These are phyloP conservation scores for Actias luna DNA, from an alignment of 2,888 invertebrate species.

Conservation along the genomic window DNA sequence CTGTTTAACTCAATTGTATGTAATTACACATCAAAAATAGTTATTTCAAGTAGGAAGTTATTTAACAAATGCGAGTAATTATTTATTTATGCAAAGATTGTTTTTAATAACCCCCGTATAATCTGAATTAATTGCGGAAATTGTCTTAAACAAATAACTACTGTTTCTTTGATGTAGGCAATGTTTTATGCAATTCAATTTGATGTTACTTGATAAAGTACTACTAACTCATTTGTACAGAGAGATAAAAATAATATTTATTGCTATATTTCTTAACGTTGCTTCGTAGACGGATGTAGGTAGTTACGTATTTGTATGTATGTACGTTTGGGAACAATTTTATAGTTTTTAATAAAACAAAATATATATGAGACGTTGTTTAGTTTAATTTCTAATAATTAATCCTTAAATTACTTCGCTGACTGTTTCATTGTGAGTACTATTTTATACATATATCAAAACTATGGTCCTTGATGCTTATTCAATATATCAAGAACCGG, in stretches of 20 bases:
- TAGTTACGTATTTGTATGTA: conserved; percentile 14
- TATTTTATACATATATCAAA: too few species aligned
- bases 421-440: too few species aligned
- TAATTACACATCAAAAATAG: conserved; percentile 17
- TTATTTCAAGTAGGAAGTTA: conserved; percentile 19
- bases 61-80: conserved; percentile 17
- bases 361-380: not conserved
- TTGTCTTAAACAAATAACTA: conserved; percentile 23
- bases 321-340: conserved; percentile 1
- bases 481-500: too few species aligned
- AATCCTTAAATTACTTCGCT: too few species aligned
- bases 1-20: conserved; percentile 19
- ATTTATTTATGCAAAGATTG: conserved; percentile 19
- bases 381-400: too few species aligned
- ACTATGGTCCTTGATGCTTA: too few species aligned
- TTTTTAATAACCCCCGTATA: conserved; percentile 17
- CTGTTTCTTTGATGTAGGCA: conserved; percentile 17
- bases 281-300: conserved; percentile 15
- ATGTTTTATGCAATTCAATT: conserved; percentile 17
- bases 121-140: conserved; percentile 22
- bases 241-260: conserved; percentile 20
- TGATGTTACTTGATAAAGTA: conserved; percentile 20
- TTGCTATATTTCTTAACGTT: conserved; percentile 14
- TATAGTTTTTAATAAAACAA: not conserved
- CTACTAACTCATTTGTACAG: conserved; percentile 14